Evolutionary conservation across 2,888 invertebrate species (phyloP).

Genomic region (Rugalucina vietnamica): DNA sequence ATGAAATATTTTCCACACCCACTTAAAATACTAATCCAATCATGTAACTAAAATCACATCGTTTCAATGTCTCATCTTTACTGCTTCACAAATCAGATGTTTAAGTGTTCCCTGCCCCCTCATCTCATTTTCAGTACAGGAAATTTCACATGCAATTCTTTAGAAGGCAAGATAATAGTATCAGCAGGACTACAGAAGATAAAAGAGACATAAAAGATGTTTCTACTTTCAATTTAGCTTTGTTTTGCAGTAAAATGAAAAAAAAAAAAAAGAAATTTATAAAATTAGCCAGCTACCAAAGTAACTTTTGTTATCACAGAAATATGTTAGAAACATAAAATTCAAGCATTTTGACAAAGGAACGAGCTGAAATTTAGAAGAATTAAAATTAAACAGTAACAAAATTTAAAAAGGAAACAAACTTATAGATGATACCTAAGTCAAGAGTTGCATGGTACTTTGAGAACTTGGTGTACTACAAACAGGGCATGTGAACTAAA

Average conservation of each 20-base stretch:
- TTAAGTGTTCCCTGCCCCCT: no score
- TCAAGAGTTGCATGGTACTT: constrained; percentile 66
- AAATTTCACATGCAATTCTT: no score
- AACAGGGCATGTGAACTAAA: background rate
- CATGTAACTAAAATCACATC: no score
- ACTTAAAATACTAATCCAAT: no score
- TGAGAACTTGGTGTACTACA: constrained; percentile 48
- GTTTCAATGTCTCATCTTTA: no score
- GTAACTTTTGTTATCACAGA: background rate
- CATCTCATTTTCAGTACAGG: no score
- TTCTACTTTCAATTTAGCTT: background rate
- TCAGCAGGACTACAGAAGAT: no score
- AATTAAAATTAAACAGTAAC: background rate
- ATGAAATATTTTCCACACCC: no score
- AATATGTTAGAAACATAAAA: constrained; percentile 11
- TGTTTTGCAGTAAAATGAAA: background rate
- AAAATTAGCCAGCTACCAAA: background rate
- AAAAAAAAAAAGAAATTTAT: no score
- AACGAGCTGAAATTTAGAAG: background rate
- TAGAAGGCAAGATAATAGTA: no score
- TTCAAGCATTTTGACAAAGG: background rate
- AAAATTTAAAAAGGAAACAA: background rate
- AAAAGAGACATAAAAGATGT: no score
- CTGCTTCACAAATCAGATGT: no score
- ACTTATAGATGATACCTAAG: constrained; percentile 43